A percentile compares a stretch with the other conserved stretches of the same genome.
phyloP scores from a whole-genome alignment of 2,888 invertebrate species.

The Clostera curtula region DNA sequence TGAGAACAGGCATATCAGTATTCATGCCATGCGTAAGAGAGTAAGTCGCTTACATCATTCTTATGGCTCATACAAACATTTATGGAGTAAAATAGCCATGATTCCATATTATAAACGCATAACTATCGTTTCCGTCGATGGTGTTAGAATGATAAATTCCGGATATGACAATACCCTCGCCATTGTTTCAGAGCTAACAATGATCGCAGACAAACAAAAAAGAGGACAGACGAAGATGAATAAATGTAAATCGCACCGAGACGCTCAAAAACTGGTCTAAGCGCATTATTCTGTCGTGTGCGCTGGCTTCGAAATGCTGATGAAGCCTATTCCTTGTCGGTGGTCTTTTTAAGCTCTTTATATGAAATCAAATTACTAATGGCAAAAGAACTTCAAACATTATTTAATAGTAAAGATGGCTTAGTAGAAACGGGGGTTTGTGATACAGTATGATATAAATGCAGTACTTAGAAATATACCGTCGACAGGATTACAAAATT shows the following conservation, averaged over 20 bases:
- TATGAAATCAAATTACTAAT: too few species aligned
- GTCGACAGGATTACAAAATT: too few species aligned
- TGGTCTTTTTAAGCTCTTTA: too few species aligned
- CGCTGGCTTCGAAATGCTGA: slow-evolving; percentile 15
- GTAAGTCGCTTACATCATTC: slow-evolving; percentile 49
- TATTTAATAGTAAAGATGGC: too few species aligned
- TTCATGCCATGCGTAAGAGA: slow-evolving; percentile 17
- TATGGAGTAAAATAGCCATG: slow-evolving; percentile 59
- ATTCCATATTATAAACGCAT: slow-evolving; percentile 69
- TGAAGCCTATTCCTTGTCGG: too few species aligned
- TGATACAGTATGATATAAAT: too few species aligned
- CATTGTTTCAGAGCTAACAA: slow-evolving; percentile 68
- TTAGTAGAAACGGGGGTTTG: too few species aligned
- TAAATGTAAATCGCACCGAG: slow-evolving; percentile 60
- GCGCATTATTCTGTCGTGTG: slow-evolving; percentile 24
- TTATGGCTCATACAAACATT: slow-evolving; percentile 49
- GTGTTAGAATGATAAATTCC: slow-evolving; percentile 70
- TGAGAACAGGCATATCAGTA: slow-evolving; percentile 8
- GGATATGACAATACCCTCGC: slow-evolving; percentile 60
- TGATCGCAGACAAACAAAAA: slow-evolving; percentile 60
- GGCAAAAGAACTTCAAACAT: too few species aligned
- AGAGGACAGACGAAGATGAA: slow-evolving; percentile 49
- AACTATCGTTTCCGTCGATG: slow-evolving; percentile 66
- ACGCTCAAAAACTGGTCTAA: slow-evolving; percentile 47
- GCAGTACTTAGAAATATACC: too few species aligned